Evolutionary conservation across 2,888 invertebrate genomes (phyloP).

Genomic region (Drosophila antonietae): DNA sequence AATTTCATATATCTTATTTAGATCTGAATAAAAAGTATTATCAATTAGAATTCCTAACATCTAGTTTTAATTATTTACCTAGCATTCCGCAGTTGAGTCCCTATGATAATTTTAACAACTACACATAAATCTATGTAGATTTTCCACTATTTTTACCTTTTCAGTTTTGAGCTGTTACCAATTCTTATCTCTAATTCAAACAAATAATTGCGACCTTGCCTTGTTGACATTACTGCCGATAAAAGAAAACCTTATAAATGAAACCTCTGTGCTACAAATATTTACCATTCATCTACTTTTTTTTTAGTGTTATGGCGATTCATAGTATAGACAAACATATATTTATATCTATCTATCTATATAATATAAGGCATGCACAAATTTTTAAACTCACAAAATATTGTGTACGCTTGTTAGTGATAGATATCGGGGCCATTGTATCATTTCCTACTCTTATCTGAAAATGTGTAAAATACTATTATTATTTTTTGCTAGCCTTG

Average conservation of each 20-base stretch:
- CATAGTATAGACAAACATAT: not conserved
- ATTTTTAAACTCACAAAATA: not conserved
- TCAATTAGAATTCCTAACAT: too few species aligned
- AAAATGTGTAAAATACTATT: not conserved
- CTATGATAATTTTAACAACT: too few species aligned
- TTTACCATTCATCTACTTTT: conserved; percentile 7
- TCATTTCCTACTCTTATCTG: conserved; percentile 25
- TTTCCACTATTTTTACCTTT: too few species aligned
- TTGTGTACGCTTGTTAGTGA: not conserved
- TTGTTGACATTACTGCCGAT: conserved; percentile 2
- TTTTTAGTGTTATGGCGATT: not conserved
- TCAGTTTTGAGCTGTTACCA: not conserved
- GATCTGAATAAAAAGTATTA: too few species aligned
- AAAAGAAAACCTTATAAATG: conserved; percentile 2
- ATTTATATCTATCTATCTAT: not conserved
- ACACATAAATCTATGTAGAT: not conserved
- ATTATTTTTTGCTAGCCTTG: not conserved
- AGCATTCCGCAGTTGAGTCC: too few species aligned
- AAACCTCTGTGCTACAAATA: conserved; percentile 9
- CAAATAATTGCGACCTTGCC: conserved; percentile 5
- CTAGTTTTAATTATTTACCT: too few species aligned
- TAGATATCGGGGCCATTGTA: conserved; percentile 23
- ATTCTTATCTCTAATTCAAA: conserved; percentile 1
- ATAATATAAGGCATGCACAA: not conserved
- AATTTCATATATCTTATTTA: too few species aligned